phyloP scores from a whole-genome alignment of 1,140 invertebrate species.

The Agrypnia vestita region DNA sequence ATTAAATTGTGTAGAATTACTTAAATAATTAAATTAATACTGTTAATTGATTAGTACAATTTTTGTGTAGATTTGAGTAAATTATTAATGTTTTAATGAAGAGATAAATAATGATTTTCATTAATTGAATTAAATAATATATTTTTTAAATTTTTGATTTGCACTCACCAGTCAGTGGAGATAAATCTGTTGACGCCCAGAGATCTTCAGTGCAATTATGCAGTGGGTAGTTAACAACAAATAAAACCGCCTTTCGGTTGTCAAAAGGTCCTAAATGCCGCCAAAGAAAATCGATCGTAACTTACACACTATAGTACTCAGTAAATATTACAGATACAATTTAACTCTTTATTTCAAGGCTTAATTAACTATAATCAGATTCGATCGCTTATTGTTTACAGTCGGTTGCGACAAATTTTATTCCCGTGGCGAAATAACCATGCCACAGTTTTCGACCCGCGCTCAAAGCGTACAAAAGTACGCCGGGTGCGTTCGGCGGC shows the following conservation, averaged over 20 bases:
- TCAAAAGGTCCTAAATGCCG: conserved; percentile 17
- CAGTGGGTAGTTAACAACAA: conserved; percentile 21
- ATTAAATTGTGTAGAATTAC: too few species aligned
- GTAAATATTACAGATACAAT: conserved; percentile 1
- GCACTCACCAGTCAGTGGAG: conserved; percentile 5
- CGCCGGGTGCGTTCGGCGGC: background rate
- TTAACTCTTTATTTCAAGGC: conserved; percentile 30
- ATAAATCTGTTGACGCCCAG: background rate
- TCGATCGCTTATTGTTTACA: background rate
- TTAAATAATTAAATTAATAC: too few species aligned
- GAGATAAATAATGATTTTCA: too few species aligned
- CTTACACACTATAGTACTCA: conserved; percentile 22
- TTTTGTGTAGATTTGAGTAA: too few species aligned
- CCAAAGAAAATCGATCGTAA: conserved; percentile 36
- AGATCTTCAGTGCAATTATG: background rate
- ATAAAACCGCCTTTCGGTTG: background rate
- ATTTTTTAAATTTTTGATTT: background rate
- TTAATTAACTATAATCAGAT: background rate
- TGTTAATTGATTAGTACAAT: too few species aligned
- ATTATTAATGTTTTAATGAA: too few species aligned
- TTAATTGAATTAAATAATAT: background rate
- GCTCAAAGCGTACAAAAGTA: background rate
- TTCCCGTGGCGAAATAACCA: conserved; percentile 10
- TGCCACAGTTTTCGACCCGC: conserved; percentile 13
- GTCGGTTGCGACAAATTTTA: background rate